Base-by-base conservation (phyloP, 2,888 invertebrate genomes). In the Capitulum mitella region DNA sequence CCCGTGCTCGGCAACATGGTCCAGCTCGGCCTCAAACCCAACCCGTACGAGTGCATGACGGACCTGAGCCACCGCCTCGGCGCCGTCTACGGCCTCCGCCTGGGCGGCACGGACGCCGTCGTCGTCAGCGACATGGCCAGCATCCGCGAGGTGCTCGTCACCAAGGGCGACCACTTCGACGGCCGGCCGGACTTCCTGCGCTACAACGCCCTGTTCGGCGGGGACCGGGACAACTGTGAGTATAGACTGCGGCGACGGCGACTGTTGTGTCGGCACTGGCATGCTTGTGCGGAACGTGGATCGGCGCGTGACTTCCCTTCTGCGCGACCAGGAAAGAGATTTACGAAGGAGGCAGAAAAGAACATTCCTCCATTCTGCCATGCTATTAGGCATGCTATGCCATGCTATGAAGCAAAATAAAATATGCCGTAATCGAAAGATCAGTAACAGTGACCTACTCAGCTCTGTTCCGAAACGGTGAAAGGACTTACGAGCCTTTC, bases 131-230 rank as follows among this genome's bases (percentile, higher is more conserved):
- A 77, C 54, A 79, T 75, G 64, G 80, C 81, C 43, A 79, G 78
- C n/a, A 79, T 81, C 78, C 81, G 80, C 54, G 82, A 82, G 61
- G 82, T 82, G n/a, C 82, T 82, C 74, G 77, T 81, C 78, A 79
- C 88, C 14, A 87, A 86, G 81, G 93, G 93, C 8, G 91, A 91
- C 81, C 91, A 91, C 83, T 94, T 95, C 85, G 93, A 93, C 1
- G 93, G 93, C 22, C 88, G 95, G 19, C 94, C 94, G 0, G 90
- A 94, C 84, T 94, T 94, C 85, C 85, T 91, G 82, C 87, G 95
- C 32, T 94, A 93, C 85, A 91, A 93, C 84, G 89, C 90, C 82
- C 90, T 94, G 16, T 94, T 95, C 85, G 93, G 92, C 46, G 93
- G 93, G 51, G 77, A 82, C 78, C 77, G 81, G 22, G 80, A 82